These are phyloP conservation scores for Tupaia chinensis DNA, from an alignment of 2,113 vertebrate genomes.

Conservation along the genomic window DNA sequence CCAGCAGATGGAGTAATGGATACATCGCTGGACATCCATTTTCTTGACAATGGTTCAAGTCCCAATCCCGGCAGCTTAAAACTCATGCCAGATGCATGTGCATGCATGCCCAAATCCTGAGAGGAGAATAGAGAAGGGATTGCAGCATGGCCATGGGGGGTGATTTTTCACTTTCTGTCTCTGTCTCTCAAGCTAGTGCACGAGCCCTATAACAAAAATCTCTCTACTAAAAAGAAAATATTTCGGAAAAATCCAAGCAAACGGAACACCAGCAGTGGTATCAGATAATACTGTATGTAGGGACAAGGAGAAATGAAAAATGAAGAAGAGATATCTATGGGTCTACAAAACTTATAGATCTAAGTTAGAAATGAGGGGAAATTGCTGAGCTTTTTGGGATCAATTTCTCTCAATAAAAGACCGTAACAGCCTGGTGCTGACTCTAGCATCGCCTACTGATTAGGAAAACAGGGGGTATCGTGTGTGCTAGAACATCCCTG, in stretches of 20 bases:
- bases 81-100: no score
- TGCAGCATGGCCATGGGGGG: no score
- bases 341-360: not conserved
- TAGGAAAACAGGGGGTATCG: not conserved
- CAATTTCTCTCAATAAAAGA: not conserved
- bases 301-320: not conserved
- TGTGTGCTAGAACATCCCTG: not conserved
- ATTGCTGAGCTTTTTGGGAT: not conserved
- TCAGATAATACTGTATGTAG: not conserved
- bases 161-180: no score
- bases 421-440: not conserved
- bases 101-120: no score
- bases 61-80: no score
- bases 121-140: no score
- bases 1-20: no score
- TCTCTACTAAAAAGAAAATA: no score
- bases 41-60: no score
- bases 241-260: not conserved
- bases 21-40: no score
- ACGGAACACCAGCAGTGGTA: not conserved
- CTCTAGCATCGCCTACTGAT: not conserved
- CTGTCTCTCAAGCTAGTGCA: no score
- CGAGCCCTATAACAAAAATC: no score
- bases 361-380: not conserved
- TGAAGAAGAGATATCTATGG: not conserved